phyloP scores from a whole-genome alignment of 1,140 invertebrate genomes.

The Drosophila suzukii region DNA sequence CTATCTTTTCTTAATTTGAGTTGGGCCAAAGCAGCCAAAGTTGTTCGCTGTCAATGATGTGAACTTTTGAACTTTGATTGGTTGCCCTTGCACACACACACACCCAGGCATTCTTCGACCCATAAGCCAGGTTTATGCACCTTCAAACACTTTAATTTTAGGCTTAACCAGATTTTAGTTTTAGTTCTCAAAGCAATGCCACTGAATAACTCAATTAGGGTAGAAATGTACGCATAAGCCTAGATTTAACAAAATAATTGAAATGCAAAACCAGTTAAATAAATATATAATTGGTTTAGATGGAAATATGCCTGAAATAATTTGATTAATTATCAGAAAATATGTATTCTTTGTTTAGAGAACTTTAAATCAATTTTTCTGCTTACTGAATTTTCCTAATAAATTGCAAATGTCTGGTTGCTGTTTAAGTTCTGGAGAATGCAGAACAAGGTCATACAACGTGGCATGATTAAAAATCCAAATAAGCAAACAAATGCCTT shows the following conservation, averaged over 20 bases:
- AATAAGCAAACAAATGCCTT: constrained; percentile 29
- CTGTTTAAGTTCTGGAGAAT: background rate
- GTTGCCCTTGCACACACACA: constrained; percentile 32
- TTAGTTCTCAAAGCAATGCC: background rate
- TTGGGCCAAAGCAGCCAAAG: constrained; percentile 58
- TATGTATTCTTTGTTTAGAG: background rate
- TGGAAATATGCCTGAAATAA: background rate
- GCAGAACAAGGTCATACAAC: constrained; percentile 7
- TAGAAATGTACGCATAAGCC: background rate
- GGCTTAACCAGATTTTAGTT: constrained; percentile 1
- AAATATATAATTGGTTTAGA: background rate
- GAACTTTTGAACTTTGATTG: constrained; percentile 81
- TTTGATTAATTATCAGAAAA: background rate
- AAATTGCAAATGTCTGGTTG: no score
- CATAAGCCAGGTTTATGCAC: background rate
- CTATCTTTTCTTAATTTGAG: constrained; percentile 78
- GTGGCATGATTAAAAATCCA: constrained; percentile 21
- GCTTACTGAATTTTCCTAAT: no score
- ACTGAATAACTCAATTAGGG: background rate
- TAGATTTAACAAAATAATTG: background rate
- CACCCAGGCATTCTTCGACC: background rate
- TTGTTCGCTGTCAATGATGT: constrained; percentile 70
- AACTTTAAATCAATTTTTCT: no score
- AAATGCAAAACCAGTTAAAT: background rate
- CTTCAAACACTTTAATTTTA: constrained; percentile 19